phyloP scores from a whole-genome alignment of 2,888 invertebrate species.

The Callosobruchus maculatus region DNA sequence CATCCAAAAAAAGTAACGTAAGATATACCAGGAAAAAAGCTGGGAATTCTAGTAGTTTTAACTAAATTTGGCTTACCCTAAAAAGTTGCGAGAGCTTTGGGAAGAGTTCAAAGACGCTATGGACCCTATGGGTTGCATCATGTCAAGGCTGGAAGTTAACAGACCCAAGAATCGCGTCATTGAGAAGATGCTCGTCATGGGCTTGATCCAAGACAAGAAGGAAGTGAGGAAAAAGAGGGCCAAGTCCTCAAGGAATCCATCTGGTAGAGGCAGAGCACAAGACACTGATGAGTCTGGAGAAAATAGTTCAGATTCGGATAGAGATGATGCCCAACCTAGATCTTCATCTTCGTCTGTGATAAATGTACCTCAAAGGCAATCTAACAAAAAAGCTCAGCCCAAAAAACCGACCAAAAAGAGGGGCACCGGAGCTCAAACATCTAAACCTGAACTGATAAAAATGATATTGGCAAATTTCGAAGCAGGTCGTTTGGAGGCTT shows the following conservation, averaged over 20 bases:
- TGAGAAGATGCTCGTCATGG: conserved; percentile 75
- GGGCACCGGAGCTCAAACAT: not conserved
- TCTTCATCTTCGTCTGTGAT: not conserved
- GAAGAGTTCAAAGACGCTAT: conserved; percentile 62
- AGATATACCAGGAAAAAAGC: too few relatives aligned
- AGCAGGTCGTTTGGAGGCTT: conserved; percentile 49
- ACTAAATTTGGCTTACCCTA: too few relatives aligned
- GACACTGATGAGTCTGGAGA: not conserved
- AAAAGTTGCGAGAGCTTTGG: conserved; percentile 68
- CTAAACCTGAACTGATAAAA: not conserved
- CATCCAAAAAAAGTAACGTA: too few relatives aligned
- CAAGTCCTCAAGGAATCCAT: not conserved
- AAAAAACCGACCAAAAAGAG: not conserved
- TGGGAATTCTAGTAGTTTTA: too few relatives aligned
- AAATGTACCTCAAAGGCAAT: not conserved
- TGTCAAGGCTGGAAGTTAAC: conserved; percentile 61
- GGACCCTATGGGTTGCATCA: conserved; percentile 70
- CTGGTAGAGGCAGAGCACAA: not conserved
- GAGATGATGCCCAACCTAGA: not conserved
- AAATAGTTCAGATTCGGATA: conserved; percentile 4
- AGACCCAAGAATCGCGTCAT: conserved; percentile 72
- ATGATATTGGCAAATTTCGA: not conserved
- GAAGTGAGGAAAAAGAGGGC: conserved; percentile 67
- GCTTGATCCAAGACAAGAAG: conserved; percentile 70
- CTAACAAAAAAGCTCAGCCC: not conserved